phyloP scores from a whole-genome alignment of 2,888 invertebrate genomes.

The Malthinus flaveolus region DNA sequence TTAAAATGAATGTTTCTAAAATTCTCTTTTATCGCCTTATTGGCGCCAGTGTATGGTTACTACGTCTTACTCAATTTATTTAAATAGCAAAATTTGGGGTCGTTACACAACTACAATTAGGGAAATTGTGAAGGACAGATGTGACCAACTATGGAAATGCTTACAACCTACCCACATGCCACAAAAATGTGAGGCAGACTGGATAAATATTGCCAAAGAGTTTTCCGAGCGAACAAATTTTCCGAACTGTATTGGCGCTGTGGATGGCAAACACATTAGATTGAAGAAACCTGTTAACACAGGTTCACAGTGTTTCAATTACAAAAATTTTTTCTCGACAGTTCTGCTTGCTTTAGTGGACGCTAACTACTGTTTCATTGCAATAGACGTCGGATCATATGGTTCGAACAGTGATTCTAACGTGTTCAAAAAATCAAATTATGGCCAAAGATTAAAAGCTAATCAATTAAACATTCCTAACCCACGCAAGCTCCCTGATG shows the following conservation, averaged over 20 bases:
- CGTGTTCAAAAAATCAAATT: background rate
- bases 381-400: constrained; percentile 1
- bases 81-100: no score
- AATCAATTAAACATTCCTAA: background rate
- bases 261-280: constrained; percentile 8
- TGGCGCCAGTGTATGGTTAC: no score
- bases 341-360: constrained; percentile 6
- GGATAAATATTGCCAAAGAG: constrained; percentile 29
- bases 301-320: constrained; percentile 16
- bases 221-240: constrained; percentile 29
- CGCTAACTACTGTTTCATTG: constrained; percentile 1
- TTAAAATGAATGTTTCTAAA: no score
- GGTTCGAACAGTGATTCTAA: background rate
- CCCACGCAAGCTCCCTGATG: background rate
- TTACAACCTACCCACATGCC: constrained; percentile 18
- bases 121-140: constrained; percentile 36
- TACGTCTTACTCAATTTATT: no score
- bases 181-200: background rate
- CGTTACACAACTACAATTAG: constrained; percentile 32
- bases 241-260: constrained; percentile 22
- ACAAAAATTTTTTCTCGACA: constrained; percentile 9
- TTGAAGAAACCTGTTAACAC: constrained; percentile 2
- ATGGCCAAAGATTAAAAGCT: background rate
- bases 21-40: no score
- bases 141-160: constrained; percentile 34